Percentiles rank a stretch among this genome's conserved stretches.
Evolutionary conservation across 2,888 invertebrate genomes (phyloP).

Genomic region (Ichneumoninae sp.): DNA sequence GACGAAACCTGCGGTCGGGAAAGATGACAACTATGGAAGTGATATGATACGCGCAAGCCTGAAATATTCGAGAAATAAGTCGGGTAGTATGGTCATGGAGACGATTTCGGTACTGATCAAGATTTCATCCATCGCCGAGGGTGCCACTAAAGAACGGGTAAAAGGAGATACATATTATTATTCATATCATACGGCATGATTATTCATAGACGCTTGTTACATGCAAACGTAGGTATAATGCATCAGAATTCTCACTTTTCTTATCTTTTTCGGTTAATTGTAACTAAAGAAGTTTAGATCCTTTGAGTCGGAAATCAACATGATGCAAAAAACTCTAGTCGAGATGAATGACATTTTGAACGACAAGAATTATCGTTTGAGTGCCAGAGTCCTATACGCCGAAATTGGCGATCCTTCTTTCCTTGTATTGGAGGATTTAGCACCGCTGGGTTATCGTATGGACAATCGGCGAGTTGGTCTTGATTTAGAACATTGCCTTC

Average conservation of each 20-base stretch:
- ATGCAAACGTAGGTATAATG: too few relatives aligned
- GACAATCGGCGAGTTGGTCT: conserved; percentile 85
- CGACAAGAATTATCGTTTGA: conserved; percentile 63
- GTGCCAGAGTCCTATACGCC: conserved; percentile 78
- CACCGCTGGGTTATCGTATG: conserved; percentile 85
- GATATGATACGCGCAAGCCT: conserved; percentile 76
- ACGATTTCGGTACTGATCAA: conserved; percentile 77
- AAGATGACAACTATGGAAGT: conserved; percentile 82
- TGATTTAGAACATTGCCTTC: conserved; percentile 85
- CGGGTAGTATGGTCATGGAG: conserved; percentile 65
- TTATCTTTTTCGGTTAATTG: too few relatives aligned
- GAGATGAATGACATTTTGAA: conserved; percentile 78
- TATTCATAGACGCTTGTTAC: not conserved
- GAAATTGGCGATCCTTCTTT: conserved; percentile 79
- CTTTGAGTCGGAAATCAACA: conserved; percentile 77
- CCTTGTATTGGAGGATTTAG: conserved; percentile 86
- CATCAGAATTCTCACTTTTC: too few relatives aligned
- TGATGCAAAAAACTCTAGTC: conserved; percentile 77
- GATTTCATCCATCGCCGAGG: conserved; percentile 80
- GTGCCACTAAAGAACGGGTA: conserved; percentile 69
- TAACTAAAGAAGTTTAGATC: conserved; percentile 56
- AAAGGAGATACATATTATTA: conserved; percentile 55
- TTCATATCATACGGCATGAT: not conserved
- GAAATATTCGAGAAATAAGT: conserved; percentile 67
- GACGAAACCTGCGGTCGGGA: conserved; percentile 76